phyloP scores from a whole-genome alignment of 2,888 invertebrate genomes.

The Diplolepis rosae region DNA sequence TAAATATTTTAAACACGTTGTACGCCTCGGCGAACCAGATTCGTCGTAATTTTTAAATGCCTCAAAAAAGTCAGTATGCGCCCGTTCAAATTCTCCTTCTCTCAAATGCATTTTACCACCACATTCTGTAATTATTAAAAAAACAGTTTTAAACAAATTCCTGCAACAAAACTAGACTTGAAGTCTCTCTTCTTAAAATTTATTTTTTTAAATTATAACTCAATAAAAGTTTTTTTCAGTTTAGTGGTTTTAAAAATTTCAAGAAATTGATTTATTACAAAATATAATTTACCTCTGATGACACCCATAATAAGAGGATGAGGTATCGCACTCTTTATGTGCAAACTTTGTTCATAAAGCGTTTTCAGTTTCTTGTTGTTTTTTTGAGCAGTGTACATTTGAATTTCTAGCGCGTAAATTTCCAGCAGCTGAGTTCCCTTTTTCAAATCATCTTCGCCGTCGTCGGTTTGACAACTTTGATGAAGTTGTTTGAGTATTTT shows the following conservation, averaged over 20 bases:
- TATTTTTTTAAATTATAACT: no score
- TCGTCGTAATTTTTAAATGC: slow-evolving; percentile 99
- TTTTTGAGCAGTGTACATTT: slow-evolving; percentile 99
- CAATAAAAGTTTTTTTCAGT: no score
- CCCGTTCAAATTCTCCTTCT: slow-evolving; percentile 98
- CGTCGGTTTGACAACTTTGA: slow-evolving; percentile 98
- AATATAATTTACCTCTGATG: slow-evolving; percentile 84
- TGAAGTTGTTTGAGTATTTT: slow-evolving; percentile 98
- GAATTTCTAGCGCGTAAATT: slow-evolving; percentile 99
- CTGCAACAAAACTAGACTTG: background rate
- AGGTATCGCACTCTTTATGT: slow-evolving; percentile 99
- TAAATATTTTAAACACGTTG: slow-evolving; percentile 97
- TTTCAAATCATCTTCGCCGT: slow-evolving; percentile 97
- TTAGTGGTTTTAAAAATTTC: no score
- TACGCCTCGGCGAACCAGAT: slow-evolving; percentile 96
- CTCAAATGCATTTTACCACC: slow-evolving; percentile 99
- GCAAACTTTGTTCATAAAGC: slow-evolving; percentile 97
- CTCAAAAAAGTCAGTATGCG: slow-evolving; percentile 99
- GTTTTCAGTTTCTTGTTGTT: slow-evolving; percentile 98
- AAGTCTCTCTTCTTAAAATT: no score
- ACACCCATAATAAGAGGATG: slow-evolving; percentile 99
- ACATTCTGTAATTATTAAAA: slow-evolving; percentile 82
- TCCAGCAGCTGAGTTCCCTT: slow-evolving; percentile 98
- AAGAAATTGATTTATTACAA: slow-evolving; percentile 1
- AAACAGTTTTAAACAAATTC: background rate